Base-by-base conservation (phyloP, 37 sponge, comb jelly and placozoan genomes). In the Beroe forskalii region DNA sequence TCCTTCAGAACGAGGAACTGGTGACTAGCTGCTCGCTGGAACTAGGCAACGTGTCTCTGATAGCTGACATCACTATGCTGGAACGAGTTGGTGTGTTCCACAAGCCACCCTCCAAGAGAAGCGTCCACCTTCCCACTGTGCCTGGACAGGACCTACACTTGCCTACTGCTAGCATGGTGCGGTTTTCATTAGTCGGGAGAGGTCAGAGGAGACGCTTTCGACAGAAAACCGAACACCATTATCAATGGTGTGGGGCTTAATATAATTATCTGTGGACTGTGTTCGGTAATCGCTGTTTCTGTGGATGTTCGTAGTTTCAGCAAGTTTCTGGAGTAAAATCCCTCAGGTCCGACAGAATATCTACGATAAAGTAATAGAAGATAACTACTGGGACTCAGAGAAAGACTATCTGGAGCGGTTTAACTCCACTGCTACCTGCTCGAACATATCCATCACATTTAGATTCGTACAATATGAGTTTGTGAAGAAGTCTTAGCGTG, bases 61-160 rank as follows among this genome's bases (percentile, higher is more conserved):
- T 80, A 3, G 44, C 55, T 0, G 86, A 80, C 31, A 80, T 80
- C 1, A 80, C 86, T 4, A 80, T 80, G 86, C 42, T 23, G 23
- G 86, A 80, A 12, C 23, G 86, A 80, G 86, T 80, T 17, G 86
- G 86, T 20, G 86, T 80, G 48, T 80, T 80, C 55, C 86, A 80
- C 55, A 41, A 41, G 28, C 55, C 86, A 6, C 86, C 43, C 48
- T 80, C 86, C 43, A 80, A 80, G 31, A 23, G 55, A n/a, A 44
- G 24, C 1, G 86, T 80, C 2, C 86, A 80, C 22, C 55, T 80
- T 0, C 86, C 86, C 25, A 80, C 86, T n/a, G 55, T 80, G 0
- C 86, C 86, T 1, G 86, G 86, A 42, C 86, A 80, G 27, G 86
- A 80, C 22, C 55, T 80, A 8, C 86, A 80, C 20, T 25, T 80